Conservation (phyloP, 1,140 invertebrate genomes). For the Teleogryllus occipitalis region DNA sequence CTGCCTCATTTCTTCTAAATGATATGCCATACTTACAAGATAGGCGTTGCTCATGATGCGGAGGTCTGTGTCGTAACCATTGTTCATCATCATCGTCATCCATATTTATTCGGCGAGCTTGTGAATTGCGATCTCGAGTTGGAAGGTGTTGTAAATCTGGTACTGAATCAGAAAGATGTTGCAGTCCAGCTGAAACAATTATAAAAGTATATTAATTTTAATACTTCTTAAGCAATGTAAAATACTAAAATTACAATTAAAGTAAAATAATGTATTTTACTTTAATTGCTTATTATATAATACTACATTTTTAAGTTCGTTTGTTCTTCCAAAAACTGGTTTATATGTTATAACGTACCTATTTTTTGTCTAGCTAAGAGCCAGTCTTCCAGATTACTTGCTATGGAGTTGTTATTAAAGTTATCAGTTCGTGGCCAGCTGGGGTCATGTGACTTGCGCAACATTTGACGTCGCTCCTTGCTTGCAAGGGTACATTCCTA, state of each 20-base stretch:
- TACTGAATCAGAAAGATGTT: conserved; percentile 26
- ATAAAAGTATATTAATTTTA: neutral
- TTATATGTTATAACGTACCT: conserved; percentile 11
- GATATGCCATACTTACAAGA: conserved; percentile 27
- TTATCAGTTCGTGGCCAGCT: conserved; percentile 26
- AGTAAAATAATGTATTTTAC: too few relatives aligned
- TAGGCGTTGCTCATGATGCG: conserved; percentile 26
- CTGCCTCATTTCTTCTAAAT: neutral
- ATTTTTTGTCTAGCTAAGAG: conserved; percentile 35
- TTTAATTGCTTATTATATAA: too few relatives aligned
- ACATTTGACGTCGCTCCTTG: conserved; percentile 46
- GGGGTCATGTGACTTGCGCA: conserved; percentile 39
- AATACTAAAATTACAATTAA: neutral
- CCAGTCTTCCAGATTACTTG: conserved; percentile 41
- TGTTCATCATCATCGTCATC: conserved; percentile 18
- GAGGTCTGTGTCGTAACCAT: conserved; percentile 22
- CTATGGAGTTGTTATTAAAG: conserved; percentile 36
- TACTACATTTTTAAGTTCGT: too few relatives aligned
- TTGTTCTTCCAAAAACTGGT: neutral
- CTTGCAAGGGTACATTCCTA: conserved; percentile 49
- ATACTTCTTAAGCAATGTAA: neutral
- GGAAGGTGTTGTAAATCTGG: conserved; percentile 23
- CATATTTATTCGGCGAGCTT: neutral
- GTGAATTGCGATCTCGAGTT: neutral
- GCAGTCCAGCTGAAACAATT: conserved; percentile 15